phyloP scores from a whole-genome alignment of 2,113 vertebrate genomes.

The Engystomops pustulosus region DNA sequence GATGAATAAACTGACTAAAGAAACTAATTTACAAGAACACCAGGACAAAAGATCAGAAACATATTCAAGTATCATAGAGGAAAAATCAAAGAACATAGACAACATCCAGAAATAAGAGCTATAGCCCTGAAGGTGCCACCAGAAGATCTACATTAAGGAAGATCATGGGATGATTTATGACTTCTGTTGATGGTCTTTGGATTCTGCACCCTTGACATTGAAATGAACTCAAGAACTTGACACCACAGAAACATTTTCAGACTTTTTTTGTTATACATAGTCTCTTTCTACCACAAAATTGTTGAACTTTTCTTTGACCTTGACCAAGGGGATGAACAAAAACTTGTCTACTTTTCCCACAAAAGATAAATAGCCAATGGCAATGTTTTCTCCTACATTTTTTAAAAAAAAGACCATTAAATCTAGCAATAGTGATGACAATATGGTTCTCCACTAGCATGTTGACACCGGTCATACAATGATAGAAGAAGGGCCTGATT shows the following conservation, averaged over 20 bases:
- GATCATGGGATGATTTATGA: neutral
- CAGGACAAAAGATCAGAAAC: neutral
- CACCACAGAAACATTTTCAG: neutral
- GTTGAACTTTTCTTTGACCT: slow-evolving; percentile 1
- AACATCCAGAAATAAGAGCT: neutral
- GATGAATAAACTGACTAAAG: neutral
- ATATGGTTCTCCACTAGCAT: slow-evolving; percentile 42
- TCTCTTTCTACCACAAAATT: neutral
- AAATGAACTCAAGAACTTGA: slow-evolving; percentile 6
- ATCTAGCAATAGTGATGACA: slow-evolving; percentile 31
- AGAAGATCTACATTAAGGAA: neutral
- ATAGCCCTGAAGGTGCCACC: neutral
- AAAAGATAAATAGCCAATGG: neutral
- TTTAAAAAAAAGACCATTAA: no score
- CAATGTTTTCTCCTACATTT: no score
- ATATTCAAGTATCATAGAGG: neutral
- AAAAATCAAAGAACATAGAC: neutral
- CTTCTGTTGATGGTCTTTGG: neutral
- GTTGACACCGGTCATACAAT: slow-evolving; percentile 38
- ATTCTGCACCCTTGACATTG: neutral
- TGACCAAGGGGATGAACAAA: neutral
- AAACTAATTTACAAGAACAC: neutral
- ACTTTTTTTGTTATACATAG: neutral
- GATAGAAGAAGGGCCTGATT: slow-evolving; percentile 33
- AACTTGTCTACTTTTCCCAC: neutral